Evolutionary conservation across 2,797 vertebrate species (phyloP).

Genomic region (Chaunax sp.): DNA sequence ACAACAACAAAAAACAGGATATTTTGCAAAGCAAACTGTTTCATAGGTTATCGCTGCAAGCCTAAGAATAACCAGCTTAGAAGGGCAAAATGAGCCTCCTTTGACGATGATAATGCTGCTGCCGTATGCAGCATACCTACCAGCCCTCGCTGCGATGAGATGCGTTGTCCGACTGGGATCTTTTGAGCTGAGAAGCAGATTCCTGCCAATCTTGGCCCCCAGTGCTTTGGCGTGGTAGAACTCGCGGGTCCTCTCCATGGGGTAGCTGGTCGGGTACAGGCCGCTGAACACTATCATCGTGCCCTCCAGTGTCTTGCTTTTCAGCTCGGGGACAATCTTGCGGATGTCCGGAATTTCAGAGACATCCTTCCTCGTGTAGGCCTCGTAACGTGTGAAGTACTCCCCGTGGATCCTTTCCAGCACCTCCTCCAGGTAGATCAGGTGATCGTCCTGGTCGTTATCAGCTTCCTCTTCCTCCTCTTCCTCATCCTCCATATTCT

Average conservation of each 20-base stretch:
- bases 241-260: constrained; percentile 94
- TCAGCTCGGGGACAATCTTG: constrained; percentile 94
- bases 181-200: constrained; percentile 84
- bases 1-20: no score
- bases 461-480: constrained; percentile 88
- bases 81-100: no score
- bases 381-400: constrained; percentile 92
- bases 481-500: constrained; percentile 93
- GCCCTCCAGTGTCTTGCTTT: constrained; percentile 88
- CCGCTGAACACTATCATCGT: constrained; percentile 93
- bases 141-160: constrained; percentile 92
- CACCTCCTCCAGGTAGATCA: constrained; percentile 96
- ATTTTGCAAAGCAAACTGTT: no score
- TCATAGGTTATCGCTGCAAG: no score
- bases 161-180: constrained; percentile 90
- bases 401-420: constrained; percentile 92
- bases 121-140: constrained; percentile 78
- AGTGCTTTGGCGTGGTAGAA: constrained; percentile 94
- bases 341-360: constrained; percentile 91
- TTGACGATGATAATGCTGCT: no score
- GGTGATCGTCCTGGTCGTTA: constrained; percentile 91
- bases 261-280: constrained; percentile 95
- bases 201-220: constrained; percentile 91
- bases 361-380: constrained; percentile 84
- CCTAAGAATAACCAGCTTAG: no score